These are phyloP conservation scores for Fragum whitleyi DNA, from an alignment of 2,888 invertebrate genomes.

Conservation along the genomic window DNA sequence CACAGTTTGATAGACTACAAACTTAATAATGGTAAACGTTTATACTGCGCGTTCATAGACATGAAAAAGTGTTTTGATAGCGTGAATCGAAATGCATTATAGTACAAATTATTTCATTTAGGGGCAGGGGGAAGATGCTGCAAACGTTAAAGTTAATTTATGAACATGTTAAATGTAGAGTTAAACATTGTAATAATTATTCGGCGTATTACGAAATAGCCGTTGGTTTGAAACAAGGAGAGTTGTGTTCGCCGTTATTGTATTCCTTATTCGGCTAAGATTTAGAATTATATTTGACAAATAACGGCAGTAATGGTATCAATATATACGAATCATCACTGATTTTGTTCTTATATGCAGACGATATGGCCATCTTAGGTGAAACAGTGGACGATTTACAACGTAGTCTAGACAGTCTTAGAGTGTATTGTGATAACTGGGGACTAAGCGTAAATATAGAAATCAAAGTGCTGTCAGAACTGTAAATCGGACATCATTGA, in stretches of 20 bases:
- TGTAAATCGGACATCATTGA: too few relatives aligned
- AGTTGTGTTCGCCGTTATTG: neutral
- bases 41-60: slow-evolving; percentile 8
- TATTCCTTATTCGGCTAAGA: too few relatives aligned
- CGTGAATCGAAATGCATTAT: slow-evolving; percentile 6
- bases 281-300: neutral
- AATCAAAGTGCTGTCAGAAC: too few relatives aligned
- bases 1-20: neutral
- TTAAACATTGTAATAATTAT: slow-evolving; percentile 10
- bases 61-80: slow-evolving; percentile 11
- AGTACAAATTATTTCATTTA: neutral
- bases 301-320: neutral
- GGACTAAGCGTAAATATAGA: neutral
- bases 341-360: neutral
- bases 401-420: neutral
- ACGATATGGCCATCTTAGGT: slow-evolving; percentile 13
- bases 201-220: neutral
- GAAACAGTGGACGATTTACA: slow-evolving; percentile 16
- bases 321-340: slow-evolving; percentile 3
- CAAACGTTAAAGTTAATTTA: neutral
- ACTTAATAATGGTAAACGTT: neutral
- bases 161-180: slow-evolving; percentile 5
- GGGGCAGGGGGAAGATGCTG: neutral
- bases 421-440: slow-evolving; percentile 8
- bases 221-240: neutral